These are phyloP conservation scores for Amiota minor DNA, from an alignment of 2,888 invertebrate species.

Conservation along the genomic window DNA sequence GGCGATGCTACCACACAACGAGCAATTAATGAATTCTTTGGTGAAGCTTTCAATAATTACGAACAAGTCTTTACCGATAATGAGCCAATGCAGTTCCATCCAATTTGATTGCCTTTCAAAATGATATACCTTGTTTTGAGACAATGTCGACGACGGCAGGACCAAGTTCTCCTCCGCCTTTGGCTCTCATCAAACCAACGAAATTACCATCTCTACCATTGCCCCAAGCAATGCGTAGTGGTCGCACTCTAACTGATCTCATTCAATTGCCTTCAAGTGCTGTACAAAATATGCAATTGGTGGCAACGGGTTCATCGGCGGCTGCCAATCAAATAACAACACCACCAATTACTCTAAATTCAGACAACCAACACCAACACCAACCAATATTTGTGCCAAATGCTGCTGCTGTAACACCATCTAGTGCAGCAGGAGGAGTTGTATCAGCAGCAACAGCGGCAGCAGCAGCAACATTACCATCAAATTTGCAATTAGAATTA, in stretches of 20 bases:
- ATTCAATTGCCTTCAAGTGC: not conserved
- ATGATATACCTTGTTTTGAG: slow-evolving; percentile 69
- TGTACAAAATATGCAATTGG: not conserved
- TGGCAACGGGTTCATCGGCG: not conserved
- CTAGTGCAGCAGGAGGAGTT: not conserved
- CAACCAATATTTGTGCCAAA: slow-evolving; percentile 33
- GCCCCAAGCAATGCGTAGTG: slow-evolving; percentile 8
- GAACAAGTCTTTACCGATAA: slow-evolving; percentile 24
- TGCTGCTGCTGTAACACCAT: slow-evolving; percentile 12
- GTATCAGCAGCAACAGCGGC: not conserved
- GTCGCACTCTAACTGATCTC: slow-evolving; percentile 4
- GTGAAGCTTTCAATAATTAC: slow-evolving; percentile 32
- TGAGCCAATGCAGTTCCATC: slow-evolving; percentile 49
- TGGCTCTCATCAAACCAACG: not conserved
- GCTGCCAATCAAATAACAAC: slow-evolving; percentile 16
- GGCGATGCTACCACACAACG: slow-evolving; percentile 3
- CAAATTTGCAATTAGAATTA: slow-evolving; percentile 53
- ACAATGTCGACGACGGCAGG: slow-evolving; percentile 24
- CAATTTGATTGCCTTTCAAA: slow-evolving; percentile 66
- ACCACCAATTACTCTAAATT: slow-evolving; percentile 13
- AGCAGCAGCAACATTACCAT: not conserved
- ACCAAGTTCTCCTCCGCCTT: not conserved
- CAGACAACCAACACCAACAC: too few species aligned
- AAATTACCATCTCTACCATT: not conserved
- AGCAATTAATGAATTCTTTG: slow-evolving; percentile 43